phyloP scores from a whole-genome alignment of 1,140 invertebrate species.

The Pinna nobilis region DNA sequence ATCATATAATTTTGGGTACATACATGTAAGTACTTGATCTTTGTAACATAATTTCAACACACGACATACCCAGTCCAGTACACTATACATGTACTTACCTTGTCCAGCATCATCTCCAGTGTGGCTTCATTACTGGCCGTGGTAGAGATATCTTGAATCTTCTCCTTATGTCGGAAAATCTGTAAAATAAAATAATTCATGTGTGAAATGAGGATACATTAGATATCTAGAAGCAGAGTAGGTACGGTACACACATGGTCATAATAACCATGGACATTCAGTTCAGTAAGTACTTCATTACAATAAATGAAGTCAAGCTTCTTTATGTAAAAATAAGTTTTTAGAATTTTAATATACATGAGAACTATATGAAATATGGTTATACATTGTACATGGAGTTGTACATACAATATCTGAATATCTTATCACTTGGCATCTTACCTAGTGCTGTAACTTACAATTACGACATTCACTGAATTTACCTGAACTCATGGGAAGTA shows the following conservation, averaged over 20 bases:
- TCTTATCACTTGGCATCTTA: no score
- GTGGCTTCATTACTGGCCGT: conserved; percentile 89
- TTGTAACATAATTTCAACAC: neutral
- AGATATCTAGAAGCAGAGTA: neutral
- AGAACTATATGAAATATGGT: no score
- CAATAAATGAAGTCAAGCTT: no score
- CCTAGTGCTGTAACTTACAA: no score
- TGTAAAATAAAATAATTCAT: conserved; percentile 61
- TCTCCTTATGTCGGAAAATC: conserved; percentile 82
- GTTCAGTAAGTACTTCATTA: no score
- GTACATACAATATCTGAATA: no score
- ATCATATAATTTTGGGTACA: conserved; percentile 78
- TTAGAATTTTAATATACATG: no score
- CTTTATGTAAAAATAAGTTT: no score
- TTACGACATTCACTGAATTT: no score
- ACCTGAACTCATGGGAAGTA: no score
- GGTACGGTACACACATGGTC: conserved; percentile 8
- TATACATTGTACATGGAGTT: no score
- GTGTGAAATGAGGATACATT: neutral
- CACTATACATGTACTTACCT: conserved; percentile 78
- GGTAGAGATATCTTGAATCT: conserved; percentile 87
- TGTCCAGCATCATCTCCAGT: conserved; percentile 85
- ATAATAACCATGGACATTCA: no score
- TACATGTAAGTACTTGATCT: conserved; percentile 71
- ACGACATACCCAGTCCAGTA: conserved; percentile 82